These are phyloP conservation scores for Simalia tracyae DNA, from an alignment of 2,797 vertebrate genomes.

Conservation along the genomic window DNA sequence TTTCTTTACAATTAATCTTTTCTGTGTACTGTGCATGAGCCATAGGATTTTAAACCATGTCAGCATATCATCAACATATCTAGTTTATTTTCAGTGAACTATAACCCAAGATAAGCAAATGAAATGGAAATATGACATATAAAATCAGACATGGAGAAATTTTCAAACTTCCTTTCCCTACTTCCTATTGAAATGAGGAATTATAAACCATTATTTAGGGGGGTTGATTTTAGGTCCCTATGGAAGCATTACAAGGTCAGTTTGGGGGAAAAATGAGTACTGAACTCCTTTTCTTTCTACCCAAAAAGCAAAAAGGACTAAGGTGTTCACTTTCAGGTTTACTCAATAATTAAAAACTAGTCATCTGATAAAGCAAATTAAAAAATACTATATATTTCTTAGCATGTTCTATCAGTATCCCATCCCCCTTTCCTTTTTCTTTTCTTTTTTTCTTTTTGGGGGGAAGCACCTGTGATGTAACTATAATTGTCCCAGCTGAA, in stretches of 20 bases:
- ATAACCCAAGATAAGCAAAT: not conserved
- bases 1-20: not conserved
- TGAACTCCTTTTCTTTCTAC: not conserved
- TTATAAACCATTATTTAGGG: not conserved
- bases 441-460: too few species aligned
- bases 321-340: not conserved
- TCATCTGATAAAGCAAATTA: not conserved
- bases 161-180: not conserved
- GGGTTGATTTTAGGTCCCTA: not conserved
- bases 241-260: not conserved
- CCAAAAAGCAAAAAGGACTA: not conserved
- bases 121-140: not conserved
- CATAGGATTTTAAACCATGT: not conserved
- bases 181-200: not conserved
- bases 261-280: not conserved
- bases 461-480: constrained; percentile 4
- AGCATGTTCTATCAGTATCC: not conserved
- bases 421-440: not conserved
- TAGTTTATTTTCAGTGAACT: not conserved
- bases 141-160: rapidly evolving
- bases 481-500: not conserved
- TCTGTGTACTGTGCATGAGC: not conserved
- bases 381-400: not conserved
- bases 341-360: not conserved
- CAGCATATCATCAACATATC: not conserved